A percentile compares a stretch with the other conserved stretches of the same genome.
Evolutionary conservation across 2,888 invertebrate species (phyloP).

Genomic region (Tenthredo scrophulariae): DNA sequence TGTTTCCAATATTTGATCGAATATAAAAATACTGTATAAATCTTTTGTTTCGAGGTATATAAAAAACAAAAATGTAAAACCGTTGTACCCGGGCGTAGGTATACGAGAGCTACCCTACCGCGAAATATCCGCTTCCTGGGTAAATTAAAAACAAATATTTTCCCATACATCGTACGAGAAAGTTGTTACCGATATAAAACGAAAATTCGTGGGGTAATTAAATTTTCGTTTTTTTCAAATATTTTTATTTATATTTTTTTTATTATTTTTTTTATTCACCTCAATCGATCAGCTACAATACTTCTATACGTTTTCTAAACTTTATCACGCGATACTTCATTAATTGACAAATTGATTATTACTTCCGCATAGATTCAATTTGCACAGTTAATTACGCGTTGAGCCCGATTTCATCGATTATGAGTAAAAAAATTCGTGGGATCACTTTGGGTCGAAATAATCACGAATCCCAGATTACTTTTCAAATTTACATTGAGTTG

Average conservation of each 20-base stretch:
- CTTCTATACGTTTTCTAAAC: not conserved
- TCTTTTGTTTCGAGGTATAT: conserved; percentile 13
- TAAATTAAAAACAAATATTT: conserved; percentile 52
- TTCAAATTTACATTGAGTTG: not conserved
- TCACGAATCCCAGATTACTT: too few relatives aligned
- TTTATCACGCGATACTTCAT: not conserved
- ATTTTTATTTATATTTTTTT: not conserved
- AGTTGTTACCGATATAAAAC: not conserved
- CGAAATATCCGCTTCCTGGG: conserved; percentile 19
- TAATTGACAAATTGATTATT: not conserved
- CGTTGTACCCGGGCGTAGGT: not conserved
- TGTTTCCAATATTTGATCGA: not conserved
- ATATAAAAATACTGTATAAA: conserved; percentile 15
- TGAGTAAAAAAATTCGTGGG: too few relatives aligned
- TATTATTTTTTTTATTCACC: not conserved
- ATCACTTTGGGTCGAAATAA: not conserved
- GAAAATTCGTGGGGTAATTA: conserved; percentile 35
- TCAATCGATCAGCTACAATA: not conserved
- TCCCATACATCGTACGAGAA: conserved; percentile 19
- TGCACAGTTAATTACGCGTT: not conserved
- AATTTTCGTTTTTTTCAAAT: not conserved
- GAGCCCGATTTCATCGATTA: too few relatives aligned
- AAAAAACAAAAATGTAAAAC: not conserved
- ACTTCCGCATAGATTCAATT: not conserved
- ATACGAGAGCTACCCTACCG: not conserved